Evolutionary conservation across 2,888 invertebrate species (phyloP).

Genomic region (Ceramica pisi): DNA sequence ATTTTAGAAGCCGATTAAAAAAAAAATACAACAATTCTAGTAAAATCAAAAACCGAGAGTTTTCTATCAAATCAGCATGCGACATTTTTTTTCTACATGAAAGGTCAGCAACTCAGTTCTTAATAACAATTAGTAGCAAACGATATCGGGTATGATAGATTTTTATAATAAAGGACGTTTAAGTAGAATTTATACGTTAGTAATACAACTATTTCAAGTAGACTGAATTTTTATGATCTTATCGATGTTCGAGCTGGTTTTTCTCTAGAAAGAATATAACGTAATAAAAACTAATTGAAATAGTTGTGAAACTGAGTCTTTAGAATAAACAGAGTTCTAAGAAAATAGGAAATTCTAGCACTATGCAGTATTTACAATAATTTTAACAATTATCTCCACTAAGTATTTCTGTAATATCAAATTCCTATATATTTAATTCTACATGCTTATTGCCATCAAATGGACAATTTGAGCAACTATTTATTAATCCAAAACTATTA

Average conservation of each 20-base stretch:
- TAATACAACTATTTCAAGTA: constrained; percentile 10
- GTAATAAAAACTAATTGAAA: constrained; percentile 1
- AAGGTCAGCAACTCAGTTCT: no score
- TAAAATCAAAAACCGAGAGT: neutral
- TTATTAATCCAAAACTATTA: constrained; percentile 26
- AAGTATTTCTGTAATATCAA: constrained; percentile 29
- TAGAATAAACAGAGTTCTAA: neutral
- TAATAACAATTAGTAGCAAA: neutral
- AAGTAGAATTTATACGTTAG: neutral
- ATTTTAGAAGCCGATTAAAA: no score
- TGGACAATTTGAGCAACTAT: constrained; percentile 75
- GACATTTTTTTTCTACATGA: neutral
- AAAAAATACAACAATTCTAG: no score
- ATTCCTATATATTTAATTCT: constrained; percentile 32
- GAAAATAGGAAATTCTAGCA: constrained; percentile 35
- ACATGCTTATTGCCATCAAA: constrained; percentile 70
- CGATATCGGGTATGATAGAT: neutral
- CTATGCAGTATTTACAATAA: constrained; percentile 45
- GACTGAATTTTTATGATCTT: neutral
- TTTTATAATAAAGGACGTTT: neutral
- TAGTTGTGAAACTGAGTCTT: neutral
- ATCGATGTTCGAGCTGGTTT: neutral
- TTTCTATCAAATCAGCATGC: constrained; percentile 27
- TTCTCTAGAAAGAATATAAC: neutral
- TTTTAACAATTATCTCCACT: constrained; percentile 41